A percentile compares a stretch with the other conserved stretches of the same genome.
Evolutionary conservation across 2,888 invertebrate genomes (phyloP).

Genomic region (Amphiduros pacificus): DNA sequence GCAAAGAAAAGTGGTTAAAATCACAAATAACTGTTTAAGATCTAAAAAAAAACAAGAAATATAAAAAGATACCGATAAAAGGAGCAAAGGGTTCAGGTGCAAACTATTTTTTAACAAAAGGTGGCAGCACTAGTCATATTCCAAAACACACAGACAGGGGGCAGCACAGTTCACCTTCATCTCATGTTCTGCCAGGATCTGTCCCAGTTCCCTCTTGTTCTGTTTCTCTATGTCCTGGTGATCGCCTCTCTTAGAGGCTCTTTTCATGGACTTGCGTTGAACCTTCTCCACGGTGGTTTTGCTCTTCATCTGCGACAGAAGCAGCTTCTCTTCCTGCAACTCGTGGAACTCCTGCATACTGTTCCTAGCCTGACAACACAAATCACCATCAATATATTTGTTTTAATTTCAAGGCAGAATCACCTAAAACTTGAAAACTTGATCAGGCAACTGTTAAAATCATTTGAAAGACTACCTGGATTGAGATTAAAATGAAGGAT

Average conservation of each 20-base stretch:
- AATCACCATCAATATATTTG: background rate
- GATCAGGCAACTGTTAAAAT: background rate
- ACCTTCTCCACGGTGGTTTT: slow-evolving; percentile 54
- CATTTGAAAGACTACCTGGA: background rate
- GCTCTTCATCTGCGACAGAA: slow-evolving; percentile 60
- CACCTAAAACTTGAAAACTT: too few relatives aligned
- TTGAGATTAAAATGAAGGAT: background rate
- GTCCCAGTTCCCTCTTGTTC: slow-evolving; percentile 26
- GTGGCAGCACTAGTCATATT: too few relatives aligned
- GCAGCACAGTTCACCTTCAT: slow-evolving; percentile 30
- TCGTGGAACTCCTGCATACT: slow-evolving; percentile 53
- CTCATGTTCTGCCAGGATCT: slow-evolving; percentile 18
- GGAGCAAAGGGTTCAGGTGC: too few relatives aligned
- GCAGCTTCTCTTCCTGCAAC: slow-evolving; percentile 54
- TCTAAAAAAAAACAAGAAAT: background rate
- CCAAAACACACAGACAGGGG: too few relatives aligned
- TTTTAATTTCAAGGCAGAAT: too few relatives aligned
- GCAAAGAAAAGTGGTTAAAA: background rate
- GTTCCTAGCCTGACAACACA: slow-evolving; percentile 38
- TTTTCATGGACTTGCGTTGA: slow-evolving; percentile 57
- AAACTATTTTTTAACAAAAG: too few relatives aligned
- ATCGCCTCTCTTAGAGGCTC: slow-evolving; percentile 43
- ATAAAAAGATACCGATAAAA: too few relatives aligned
- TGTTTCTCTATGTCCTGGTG: slow-evolving; percentile 27
- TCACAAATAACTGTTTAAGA: background rate